Evolutionary conservation across 2,113 vertebrate genomes (phyloP), one percentile per base, ranked within the genome.

Genomic region (Rhynchomys soricoides): DNA sequence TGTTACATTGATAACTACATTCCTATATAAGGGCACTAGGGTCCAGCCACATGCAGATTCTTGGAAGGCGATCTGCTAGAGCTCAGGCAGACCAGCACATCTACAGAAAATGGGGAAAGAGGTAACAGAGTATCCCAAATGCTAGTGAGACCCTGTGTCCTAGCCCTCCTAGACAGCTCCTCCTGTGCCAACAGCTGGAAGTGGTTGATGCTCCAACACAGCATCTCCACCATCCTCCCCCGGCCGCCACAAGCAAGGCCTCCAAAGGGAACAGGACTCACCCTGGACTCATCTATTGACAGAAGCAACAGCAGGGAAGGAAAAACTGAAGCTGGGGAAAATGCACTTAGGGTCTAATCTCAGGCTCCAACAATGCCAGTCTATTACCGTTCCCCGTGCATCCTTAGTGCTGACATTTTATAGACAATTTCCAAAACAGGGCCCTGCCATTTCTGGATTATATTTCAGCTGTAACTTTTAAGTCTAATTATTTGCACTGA

Each of bases 401-500:
- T 98, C 98, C 98, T 95, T 97, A 97, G 92, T 98, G 98, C 98
- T 99, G 98, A 98, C 98, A 98, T 98, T 98, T 98, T 98, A 98
- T 96, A 98, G 98, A 98, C 98, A 98, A 98, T 98, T 98, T 98
- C 98, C 98, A 98, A 98, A 98, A 98, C 97, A 98, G 98, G 98
- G 98, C 98, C 97, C 97, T 98, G 98, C 98, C 98, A 98, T 98
- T 98, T 98, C 98, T 98, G 98, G 98, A 98, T 99, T 98, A 98
- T 98, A 99, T 99, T 98, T 99, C 98, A 98, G 98, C 98, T 98
- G 98, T 98, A 98, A 99, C 98, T 99, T 99, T 98, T 98, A 98
- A 98, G 98, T 98, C 98, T 98, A 98, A 99, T 99, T 98, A 99
- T 99, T 98, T 98, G 98, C 97, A 22, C 98, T 98, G 98, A 98